phyloP scores from a whole-genome alignment of 2,113 vertebrate species.

The Cyrtonyx montezumae region DNA sequence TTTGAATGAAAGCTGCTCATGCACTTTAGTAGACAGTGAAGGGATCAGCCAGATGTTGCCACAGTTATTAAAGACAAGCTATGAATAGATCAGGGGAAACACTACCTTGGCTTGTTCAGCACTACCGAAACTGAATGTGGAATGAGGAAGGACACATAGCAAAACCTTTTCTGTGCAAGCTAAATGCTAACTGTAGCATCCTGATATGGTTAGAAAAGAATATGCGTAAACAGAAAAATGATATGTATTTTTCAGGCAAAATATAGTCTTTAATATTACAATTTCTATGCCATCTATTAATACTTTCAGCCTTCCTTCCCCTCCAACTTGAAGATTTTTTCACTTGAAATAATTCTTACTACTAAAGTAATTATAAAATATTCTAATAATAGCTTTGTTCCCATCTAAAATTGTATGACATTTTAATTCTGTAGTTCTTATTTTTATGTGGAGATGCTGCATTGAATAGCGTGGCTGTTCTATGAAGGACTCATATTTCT shows the following conservation, averaged over 20 bases:
- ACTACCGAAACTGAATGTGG: neutral
- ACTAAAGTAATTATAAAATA: neutral
- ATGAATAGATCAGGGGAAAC: constrained; percentile 13
- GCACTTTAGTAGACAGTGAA: neutral
- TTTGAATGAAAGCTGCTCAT: neutral
- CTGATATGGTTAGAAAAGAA: neutral
- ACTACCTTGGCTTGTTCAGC: neutral
- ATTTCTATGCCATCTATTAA: neutral
- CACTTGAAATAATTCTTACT: neutral
- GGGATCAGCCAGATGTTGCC: constrained; percentile 27
- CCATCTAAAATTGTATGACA: neutral
- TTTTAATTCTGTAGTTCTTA: neutral
- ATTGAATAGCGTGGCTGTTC: neutral
- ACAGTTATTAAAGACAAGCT: neutral
- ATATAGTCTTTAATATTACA: neutral
- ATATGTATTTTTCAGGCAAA: neutral
- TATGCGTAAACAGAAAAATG: neutral
- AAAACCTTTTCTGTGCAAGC: constrained; percentile 24
- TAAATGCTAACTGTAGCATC: neutral
- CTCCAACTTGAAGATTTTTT: neutral
- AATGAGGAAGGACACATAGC: neutral
- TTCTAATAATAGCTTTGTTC: neutral
- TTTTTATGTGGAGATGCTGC: neutral
- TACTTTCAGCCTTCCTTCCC: neutral
- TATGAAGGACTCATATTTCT: neutral